Evolutionary conservation across 2,888 invertebrate species (phyloP).

Genomic region (Lasioglossum leucozonium): DNA sequence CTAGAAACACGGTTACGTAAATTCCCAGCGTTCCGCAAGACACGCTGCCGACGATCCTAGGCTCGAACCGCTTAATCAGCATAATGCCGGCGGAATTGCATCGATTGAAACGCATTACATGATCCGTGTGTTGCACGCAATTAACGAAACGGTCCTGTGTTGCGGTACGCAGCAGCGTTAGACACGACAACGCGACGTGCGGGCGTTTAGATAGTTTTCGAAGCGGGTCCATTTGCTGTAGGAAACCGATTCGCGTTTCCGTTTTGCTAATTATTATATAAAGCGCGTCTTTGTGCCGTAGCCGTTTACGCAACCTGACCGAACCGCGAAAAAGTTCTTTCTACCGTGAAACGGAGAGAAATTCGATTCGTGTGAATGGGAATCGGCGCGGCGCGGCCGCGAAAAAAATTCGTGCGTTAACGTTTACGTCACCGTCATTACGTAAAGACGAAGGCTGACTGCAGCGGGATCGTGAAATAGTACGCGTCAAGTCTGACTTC

Average conservation of each 20-base stretch:
- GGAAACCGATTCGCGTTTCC: not conserved
- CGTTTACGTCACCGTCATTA: slow-evolving; percentile 44
- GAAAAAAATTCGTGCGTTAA: slow-evolving; percentile 8
- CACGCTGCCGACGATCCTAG: not conserved
- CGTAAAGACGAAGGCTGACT: slow-evolving; percentile 59
- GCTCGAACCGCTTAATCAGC: slow-evolving; percentile 1
- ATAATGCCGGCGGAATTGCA: slow-evolving; percentile 16
- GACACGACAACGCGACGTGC: not conserved
- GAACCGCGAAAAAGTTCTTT: slow-evolving; percentile 4
- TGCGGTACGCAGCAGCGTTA: not conserved
- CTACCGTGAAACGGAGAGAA: slow-evolving; percentile 22
- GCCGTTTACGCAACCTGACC: not conserved
- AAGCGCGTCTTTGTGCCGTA: slow-evolving; percentile 1
- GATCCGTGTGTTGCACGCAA: slow-evolving; percentile 15
- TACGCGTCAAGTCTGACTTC: slow-evolving; percentile 61
- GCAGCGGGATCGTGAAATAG: slow-evolving; percentile 44
- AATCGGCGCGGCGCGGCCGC: not conserved
- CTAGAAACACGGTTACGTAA: slow-evolving; percentile 7
- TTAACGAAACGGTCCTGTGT: slow-evolving; percentile 31
- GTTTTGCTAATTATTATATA: slow-evolving; percentile 14
- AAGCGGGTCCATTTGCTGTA: slow-evolving; percentile 11
- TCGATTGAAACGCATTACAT: slow-evolving; percentile 20
- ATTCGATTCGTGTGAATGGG: slow-evolving; percentile 17
- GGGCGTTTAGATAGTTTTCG: slow-evolving; percentile 12
- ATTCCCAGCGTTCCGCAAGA: not conserved